A percentile compares a stretch with the other conserved stretches of the same genome.
Evolutionary conservation across 2,113 vertebrate genomes (phyloP).

Genomic region (Amblyopsis rosae): DNA sequence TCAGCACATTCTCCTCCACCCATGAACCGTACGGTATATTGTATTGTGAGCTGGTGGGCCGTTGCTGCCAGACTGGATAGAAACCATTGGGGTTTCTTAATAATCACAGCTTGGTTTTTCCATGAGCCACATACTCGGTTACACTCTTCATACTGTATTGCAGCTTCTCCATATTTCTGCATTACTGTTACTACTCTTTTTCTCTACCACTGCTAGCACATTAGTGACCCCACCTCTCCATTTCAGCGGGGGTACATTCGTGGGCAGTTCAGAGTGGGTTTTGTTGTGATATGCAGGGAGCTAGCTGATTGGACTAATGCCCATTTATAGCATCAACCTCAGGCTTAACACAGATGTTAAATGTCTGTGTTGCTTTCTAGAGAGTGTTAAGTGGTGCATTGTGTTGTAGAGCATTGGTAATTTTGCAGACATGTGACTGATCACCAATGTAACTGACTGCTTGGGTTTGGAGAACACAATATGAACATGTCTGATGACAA

Average conservation of each 20-base stretch:
- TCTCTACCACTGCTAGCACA: constrained; percentile 1
- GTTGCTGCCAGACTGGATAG: constrained; percentile 32
- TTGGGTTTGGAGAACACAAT: too few relatives aligned
- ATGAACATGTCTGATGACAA: too few relatives aligned
- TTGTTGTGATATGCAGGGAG: too few relatives aligned
- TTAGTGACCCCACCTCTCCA: not conserved
- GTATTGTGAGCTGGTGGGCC: constrained; percentile 43
- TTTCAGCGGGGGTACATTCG: not conserved
- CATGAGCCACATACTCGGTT: constrained; percentile 37
- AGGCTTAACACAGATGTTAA: too few relatives aligned
- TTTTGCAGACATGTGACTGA: too few relatives aligned
- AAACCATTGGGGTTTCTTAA: constrained; percentile 48
- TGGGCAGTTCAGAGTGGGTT: not conserved
- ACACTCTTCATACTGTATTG: constrained; percentile 25
- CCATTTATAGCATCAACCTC: too few relatives aligned
- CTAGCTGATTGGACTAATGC: too few relatives aligned
- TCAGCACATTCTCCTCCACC: constrained; percentile 34
- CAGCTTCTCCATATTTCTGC: constrained; percentile 13
- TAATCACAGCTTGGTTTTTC: constrained; percentile 47
- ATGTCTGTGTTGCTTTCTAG: too few relatives aligned
- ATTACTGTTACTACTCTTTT: constrained; percentile 1
- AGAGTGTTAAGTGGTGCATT: too few relatives aligned
- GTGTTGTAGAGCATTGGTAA: too few relatives aligned
- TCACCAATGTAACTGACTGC: too few relatives aligned
- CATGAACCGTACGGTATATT: constrained; percentile 37